Conservation (phyloP, 2,888 invertebrate genomes). For the Meteorus colon region DNA sequence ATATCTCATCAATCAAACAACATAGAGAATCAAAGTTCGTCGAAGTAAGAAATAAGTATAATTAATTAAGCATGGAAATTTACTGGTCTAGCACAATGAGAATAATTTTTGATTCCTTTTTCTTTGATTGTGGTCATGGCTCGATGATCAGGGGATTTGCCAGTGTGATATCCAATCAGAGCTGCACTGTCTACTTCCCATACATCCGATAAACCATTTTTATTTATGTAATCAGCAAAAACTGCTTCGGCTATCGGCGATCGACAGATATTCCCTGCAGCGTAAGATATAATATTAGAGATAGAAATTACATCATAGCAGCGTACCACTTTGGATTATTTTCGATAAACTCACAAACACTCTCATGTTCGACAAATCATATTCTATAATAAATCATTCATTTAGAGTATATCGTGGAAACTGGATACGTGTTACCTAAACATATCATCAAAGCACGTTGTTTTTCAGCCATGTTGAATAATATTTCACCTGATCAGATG, state of each 20-base stretch:
- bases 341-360: not conserved
- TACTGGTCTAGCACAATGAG: constrained; percentile 88
- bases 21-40: not conserved
- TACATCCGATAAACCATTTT: constrained; percentile 77
- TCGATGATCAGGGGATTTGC: constrained; percentile 86
- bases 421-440: constrained; percentile 28
- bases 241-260: constrained; percentile 97
- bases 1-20: constrained; percentile 76
- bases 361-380: not conserved
- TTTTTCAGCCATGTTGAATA: constrained; percentile 35
- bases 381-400: too few species aligned
- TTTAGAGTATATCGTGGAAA: too few species aligned
- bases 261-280: constrained; percentile 92
- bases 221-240: constrained; percentile 84
- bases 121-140: constrained; percentile 83
- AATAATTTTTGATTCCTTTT: constrained; percentile 81
- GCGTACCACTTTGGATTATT: too few species aligned
- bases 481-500: not conserved
- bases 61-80: constrained; percentile 38
- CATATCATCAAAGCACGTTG: constrained; percentile 39
- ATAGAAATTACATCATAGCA: not conserved
- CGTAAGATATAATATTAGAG: not conserved
- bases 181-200: constrained; percentile 96
- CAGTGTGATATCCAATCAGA: constrained; percentile 91
- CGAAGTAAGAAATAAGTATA: too few species aligned